Evolutionary conservation across 2,113 vertebrate genomes (phyloP).

Genomic region (Callospermophilus lateralis): DNA sequence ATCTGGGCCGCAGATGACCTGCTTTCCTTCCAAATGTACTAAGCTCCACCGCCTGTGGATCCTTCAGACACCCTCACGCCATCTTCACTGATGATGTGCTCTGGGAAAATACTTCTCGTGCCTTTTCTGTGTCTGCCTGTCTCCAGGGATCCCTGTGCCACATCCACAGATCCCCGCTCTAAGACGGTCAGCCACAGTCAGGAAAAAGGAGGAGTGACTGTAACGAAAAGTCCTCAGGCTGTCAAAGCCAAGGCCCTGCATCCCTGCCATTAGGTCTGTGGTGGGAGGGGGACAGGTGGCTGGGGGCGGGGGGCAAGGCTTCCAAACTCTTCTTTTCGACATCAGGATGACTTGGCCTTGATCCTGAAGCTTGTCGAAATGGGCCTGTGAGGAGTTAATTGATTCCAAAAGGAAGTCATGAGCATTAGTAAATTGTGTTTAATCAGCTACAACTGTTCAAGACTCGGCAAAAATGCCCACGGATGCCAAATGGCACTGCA

Average conservation of each 20-base stretch:
- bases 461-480: neutral
- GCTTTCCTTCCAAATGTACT: neutral
- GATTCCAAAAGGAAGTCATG: neutral
- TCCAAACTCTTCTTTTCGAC: neutral
- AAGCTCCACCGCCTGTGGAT: rapidly evolving
- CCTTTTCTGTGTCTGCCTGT: neutral
- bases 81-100: neutral
- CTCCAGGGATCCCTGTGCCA: neutral
- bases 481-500: neutral
- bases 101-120: neutral
- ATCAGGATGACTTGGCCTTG: neutral
- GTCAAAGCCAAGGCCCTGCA: neutral
- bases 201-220: neutral
- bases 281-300: neutral
- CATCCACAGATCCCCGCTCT: neutral
- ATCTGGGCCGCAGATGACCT: rapidly evolving
- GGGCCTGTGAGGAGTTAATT: neutral
- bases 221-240: neutral
- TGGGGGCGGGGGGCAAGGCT: neutral
- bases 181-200: neutral
- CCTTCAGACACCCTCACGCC: neutral
- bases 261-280: no score
- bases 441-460: neutral
- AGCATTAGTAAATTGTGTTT: conserved; percentile 13
- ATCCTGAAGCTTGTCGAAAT: conserved; percentile 30